Evolutionary conservation across 1,140 invertebrate species (phyloP).

Genomic region (Caenorhabditis tropicalis): DNA sequence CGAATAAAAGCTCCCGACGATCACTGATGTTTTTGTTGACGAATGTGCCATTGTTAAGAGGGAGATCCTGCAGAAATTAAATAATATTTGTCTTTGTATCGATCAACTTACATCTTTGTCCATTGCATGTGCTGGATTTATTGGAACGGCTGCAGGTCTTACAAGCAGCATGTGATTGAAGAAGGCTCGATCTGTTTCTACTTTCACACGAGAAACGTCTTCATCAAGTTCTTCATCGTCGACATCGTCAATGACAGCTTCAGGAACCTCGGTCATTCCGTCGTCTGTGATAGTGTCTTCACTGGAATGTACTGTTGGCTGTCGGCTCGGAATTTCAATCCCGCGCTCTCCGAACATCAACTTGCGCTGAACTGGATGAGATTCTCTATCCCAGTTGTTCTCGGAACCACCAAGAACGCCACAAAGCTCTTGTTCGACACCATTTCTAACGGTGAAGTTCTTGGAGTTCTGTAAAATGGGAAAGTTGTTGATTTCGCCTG

Average conservation of each 20-base stretch:
- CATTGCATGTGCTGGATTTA: slow-evolving; percentile 38
- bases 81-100: not conserved
- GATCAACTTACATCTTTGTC: not conserved
- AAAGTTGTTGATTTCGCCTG: not conserved
- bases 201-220: slow-evolving; percentile 37
- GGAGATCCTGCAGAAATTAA: not conserved
- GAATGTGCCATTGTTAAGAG: not conserved
- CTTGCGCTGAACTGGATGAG: not conserved
- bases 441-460: not conserved
- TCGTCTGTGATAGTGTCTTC: not conserved
- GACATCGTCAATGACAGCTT: not conserved
- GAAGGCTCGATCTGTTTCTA: slow-evolving; percentile 46
- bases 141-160: not conserved
- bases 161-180: slow-evolving; percentile 47
- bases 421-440: slow-evolving; percentile 11
- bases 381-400: not conserved
- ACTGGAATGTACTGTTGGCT: not conserved
- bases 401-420: slow-evolving; percentile 12
- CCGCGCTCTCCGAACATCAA: slow-evolving; percentile 4
- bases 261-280: not conserved
- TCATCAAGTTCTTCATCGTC: slow-evolving; percentile 28
- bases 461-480: not conserved
- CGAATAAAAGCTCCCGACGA: slow-evolving; percentile 42
- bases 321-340: slow-evolving; percentile 9
- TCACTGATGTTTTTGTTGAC: slow-evolving; percentile 20